Percentiles rank a stretch among this genome's conserved stretches.
Evolutionary conservation across 1,140 invertebrate genomes (phyloP).

Genomic region (Cryptotermes secundus): DNA sequence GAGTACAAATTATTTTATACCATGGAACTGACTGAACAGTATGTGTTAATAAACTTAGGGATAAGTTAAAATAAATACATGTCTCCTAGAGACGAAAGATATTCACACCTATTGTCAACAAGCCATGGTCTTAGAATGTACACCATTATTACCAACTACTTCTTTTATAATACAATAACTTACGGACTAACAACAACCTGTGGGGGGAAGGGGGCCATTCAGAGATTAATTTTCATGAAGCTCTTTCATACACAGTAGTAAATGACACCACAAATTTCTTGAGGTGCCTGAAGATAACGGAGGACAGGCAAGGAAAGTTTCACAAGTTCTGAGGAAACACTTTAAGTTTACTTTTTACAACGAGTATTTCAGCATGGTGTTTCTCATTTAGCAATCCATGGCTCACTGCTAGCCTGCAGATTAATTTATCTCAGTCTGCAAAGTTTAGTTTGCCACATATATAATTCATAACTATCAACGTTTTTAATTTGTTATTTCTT

Average conservation of each 20-base stretch:
- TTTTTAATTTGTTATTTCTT: too few species aligned
- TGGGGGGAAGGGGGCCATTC: not conserved
- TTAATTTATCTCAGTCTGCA: too few species aligned
- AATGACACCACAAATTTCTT: too few species aligned
- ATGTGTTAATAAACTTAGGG: not conserved
- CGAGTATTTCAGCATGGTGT: not conserved
- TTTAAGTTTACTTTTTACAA: not conserved
- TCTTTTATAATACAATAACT: constrained; percentile 9
- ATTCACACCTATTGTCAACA: constrained; percentile 15
- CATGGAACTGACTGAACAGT: not conserved
- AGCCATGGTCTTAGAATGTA: constrained; percentile 6
- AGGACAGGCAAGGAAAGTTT: too few species aligned
- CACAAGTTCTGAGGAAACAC: not conserved
- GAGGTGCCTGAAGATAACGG: too few species aligned
- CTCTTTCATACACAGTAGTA: too few species aligned
- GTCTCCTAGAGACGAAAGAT: constrained; percentile 1
- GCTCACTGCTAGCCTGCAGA: too few species aligned
- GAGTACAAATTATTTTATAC: not conserved
- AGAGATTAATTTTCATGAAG: not conserved
- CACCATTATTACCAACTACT: not conserved
- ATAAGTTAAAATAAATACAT: not conserved
- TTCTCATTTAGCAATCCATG: too few species aligned
- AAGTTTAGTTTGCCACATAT: too few species aligned
- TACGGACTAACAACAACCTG: not conserved
- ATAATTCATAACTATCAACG: too few species aligned